phyloP scores from a whole-genome alignment of 2,113 vertebrate species.

The Mionectes macconnelli region DNA sequence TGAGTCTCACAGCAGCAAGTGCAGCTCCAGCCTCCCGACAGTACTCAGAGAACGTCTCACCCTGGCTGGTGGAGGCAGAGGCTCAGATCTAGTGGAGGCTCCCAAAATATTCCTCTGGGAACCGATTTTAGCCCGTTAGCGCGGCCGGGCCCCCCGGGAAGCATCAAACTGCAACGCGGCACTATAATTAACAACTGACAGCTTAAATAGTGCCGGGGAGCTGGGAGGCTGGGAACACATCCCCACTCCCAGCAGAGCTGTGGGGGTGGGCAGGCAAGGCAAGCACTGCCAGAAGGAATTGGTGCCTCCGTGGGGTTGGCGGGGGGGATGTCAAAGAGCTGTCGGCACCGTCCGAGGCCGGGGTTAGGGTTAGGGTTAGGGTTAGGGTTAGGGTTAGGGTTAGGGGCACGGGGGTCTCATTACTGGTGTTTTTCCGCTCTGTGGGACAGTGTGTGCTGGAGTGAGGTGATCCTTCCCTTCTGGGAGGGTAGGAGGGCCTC shows the following conservation, averaged over 20 bases:
- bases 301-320: background rate
- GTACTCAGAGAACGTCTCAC: background rate
- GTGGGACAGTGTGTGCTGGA: background rate
- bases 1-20: background rate
- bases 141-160: background rate
- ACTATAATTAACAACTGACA: constrained; percentile 28
- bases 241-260: background rate
- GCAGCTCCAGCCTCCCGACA: background rate
- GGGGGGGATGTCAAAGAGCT: background rate
- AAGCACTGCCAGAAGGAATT: background rate
- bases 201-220: constrained; percentile 1
- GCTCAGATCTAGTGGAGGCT: background rate
- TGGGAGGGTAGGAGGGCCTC: background rate
- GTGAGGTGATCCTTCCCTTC: background rate
- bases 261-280: background rate
- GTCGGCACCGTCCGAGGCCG: accelerated
- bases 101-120: background rate
- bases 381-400: too few species aligned
- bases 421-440: background rate
- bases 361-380: too few species aligned
- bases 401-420: background rate
- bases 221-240: background rate
- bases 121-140: background rate
- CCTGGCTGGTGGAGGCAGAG: background rate
- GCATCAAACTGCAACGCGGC: background rate